Base-by-base conservation (phyloP, 2,888 invertebrate species). In the Agrochola macilenta region DNA sequence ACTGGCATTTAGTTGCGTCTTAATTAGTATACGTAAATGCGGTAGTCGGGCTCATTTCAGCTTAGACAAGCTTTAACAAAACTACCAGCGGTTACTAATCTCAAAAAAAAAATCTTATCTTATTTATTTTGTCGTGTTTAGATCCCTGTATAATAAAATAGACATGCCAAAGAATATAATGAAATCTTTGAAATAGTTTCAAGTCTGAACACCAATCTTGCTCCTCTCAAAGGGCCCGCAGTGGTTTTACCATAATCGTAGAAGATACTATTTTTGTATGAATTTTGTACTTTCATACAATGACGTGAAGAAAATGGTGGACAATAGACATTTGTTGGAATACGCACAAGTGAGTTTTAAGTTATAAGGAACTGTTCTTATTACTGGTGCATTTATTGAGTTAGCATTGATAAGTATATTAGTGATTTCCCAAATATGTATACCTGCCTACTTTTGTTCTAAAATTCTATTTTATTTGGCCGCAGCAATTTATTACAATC, bases 251-350 rank as follows among this genome's bases (percentile, higher is more conserved):
- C 17, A n/a, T 70, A 81, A 69, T 60, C 8, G n/a, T 72, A 69
- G n/a, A n/a, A 61, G 30, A 66, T 39, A 71, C 46, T 81, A 72
- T 69, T 83, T 85, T 83, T 86, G 39, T 76, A 83, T 65, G 76
- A 72, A 68, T 83, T 85, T 85, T 83, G 60, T 85, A 85, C 66
- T 64, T 72, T 82, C 68, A 85, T 82, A 60, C 66, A 17, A 54
- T 72, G 69, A 70, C 58, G 58, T 69, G 75, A 61, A 60, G 49
- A 60, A 68, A 70, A 12, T 26, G 20, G 39, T 69, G 35, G 63
- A 68, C 46, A 60, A 68, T 63, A 43, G 12, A n/a, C 20, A 52
- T 52, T 58, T 76, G 26, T 35, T 84, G n/a, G 30, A 46, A 52
- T 60, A n/a, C 2, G 64, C 71, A 72, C 64, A 76, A 75, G 54